Base-by-base conservation (phyloP, 1,140 invertebrate genomes). In the Aphelenchoides besseyi region DNA sequence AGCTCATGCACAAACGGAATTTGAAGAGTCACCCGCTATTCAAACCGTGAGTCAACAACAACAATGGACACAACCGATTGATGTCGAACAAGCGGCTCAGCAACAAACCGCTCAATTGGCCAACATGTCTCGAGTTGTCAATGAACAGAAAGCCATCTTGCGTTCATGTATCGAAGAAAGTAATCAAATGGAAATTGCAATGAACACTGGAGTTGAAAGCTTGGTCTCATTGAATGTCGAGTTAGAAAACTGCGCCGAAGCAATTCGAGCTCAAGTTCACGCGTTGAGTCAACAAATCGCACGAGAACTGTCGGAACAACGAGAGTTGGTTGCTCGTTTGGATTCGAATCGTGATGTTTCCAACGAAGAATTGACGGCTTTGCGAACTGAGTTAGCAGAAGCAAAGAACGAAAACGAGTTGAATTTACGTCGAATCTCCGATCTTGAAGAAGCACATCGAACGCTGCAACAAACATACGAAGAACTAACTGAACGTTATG, bases 221-320 rank as follows among this genome's bases (percentile, higher is more conserved):
- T 33, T 59, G 26, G 18, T 59, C 5, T 5, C 55, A 33, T 23
- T 59, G 18, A 59, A 59, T 23, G 18, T 8, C 12, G 55, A 59
- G 55, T 33, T 59, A 12, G 55, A 59, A 33, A 5, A 28, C 5
- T 59, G 55, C 55, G 55, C 55, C 26, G 55, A 59, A 33, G 5
- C 55, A 28, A 59, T 59, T 23, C 5, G 18, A 28, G 55, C 55
- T 23, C 55, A 59, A 59, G 55, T 59, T 12, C 55, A 59, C 55
- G 55, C 55, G 12, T 23, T 59, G 5, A 59, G 18, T 33, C 55
- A 59, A 23, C 55, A 59, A 33, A 59, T 59, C 18, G 55, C 55
- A 5, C 5, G 55, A 5, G 55, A 59, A 33, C 55, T 59, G 26
- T 29, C 55, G 5, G 55, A 59, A 5, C 55, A 59, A 59, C 55